These are phyloP conservation scores for Stramonita haemastoma DNA, from an alignment of 2,888 invertebrate species.

Conservation along the genomic window DNA sequence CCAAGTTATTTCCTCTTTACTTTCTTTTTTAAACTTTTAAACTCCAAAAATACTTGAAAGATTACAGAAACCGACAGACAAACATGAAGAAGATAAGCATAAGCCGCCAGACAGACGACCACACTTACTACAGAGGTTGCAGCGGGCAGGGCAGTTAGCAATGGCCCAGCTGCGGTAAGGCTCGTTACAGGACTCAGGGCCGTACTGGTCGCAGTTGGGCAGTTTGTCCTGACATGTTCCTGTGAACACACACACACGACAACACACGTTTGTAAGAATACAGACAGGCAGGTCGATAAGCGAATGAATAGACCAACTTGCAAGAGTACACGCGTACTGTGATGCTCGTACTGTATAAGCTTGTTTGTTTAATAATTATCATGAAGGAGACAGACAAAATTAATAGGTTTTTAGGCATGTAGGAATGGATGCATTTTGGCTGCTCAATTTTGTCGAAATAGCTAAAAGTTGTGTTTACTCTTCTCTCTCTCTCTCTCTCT, in stretches of 20 bases:
- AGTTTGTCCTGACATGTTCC: slow-evolving; percentile 56
- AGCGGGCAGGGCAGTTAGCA: slow-evolving; percentile 54
- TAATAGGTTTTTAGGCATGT: no score
- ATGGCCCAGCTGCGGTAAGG: slow-evolving; percentile 56
- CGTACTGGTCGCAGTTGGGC: slow-evolving; percentile 60
- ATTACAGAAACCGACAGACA: not conserved
- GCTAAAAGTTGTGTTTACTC: no score
- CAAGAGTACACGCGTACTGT: no score
- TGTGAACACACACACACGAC: not conserved
- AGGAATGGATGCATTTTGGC: no score
- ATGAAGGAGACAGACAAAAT: no score
- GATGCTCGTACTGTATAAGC: no score
- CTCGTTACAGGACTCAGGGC: slow-evolving; percentile 51
- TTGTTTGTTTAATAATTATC: no score
- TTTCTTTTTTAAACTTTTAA: no score
- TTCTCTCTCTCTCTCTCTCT: not conserved
- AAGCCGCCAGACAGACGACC: not conserved
- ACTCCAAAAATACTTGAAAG: no score
- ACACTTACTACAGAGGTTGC: slow-evolving; percentile 38
- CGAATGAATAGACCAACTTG: not conserved
- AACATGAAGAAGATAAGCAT: not conserved
- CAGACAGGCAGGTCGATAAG: not conserved
- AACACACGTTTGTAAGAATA: not conserved
- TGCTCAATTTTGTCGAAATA: no score
- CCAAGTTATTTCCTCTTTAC: no score